phyloP scores from a whole-genome alignment of 1,140 invertebrate genomes.

The Drosophila elegans region DNA sequence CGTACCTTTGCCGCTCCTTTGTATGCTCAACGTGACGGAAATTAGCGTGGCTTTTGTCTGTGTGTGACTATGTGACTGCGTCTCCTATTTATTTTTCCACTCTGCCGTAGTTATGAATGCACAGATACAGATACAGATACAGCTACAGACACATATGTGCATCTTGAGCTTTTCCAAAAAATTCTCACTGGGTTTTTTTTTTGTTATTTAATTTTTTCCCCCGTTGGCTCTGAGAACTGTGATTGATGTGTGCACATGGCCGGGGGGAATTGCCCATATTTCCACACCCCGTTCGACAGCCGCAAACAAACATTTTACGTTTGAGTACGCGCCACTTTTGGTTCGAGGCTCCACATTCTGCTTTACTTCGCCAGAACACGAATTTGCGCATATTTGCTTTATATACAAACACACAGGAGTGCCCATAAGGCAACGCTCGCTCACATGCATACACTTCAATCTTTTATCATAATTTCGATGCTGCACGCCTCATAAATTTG shows the following conservation, averaged over 20 bases:
- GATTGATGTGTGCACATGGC: slow-evolving; percentile 74
- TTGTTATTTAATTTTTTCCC: slow-evolving; percentile 50
- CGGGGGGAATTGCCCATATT: neutral
- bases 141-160: slow-evolving; percentile 47
- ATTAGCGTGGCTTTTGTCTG: slow-evolving; percentile 68
- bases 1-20: slow-evolving; percentile 69
- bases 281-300: slow-evolving; percentile 27
- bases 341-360: slow-evolving; percentile 62
- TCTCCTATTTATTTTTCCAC: slow-evolving; percentile 76
- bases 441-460: slow-evolving; percentile 53
- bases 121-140: slow-evolving; percentile 47
- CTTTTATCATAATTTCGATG: slow-evolving; percentile 79
- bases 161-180: slow-evolving; percentile 67
- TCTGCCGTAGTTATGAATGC: slow-evolving; percentile 78
- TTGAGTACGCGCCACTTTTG: slow-evolving; percentile 79
- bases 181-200: slow-evolving; percentile 27
- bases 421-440: slow-evolving; percentile 19
- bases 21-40: slow-evolving; percentile 82
- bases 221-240: slow-evolving; percentile 28
- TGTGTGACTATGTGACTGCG: slow-evolving; percentile 29
- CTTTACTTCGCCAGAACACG: slow-evolving; percentile 71
- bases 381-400: slow-evolving; percentile 81
- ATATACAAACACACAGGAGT: slow-evolving; percentile 12
- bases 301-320: slow-evolving; percentile 81
- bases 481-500: slow-evolving; percentile 77